Evolutionary conservation across 2,113 vertebrate genomes (phyloP), one percentile per base, ranked within the genome.

Genomic region (Petroica traversi): DNA sequence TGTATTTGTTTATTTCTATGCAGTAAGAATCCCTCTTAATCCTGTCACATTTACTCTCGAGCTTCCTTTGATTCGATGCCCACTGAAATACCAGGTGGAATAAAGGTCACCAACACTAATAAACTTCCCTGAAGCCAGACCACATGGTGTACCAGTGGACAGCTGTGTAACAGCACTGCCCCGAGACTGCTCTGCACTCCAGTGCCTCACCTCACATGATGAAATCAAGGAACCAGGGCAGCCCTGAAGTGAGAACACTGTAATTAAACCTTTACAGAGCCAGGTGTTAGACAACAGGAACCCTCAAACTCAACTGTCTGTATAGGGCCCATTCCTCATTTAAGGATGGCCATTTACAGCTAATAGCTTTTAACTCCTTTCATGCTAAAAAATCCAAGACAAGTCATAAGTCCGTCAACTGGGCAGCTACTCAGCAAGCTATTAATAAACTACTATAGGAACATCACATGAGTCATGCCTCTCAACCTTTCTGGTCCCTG

Each of bases 1-100:
- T 92, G 41, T 80, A 94, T 96, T 97, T 95, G 52, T 34, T 95
- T 95, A 94, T 96, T 97, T 97, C 94, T 95, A 88, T 49, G 91
- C 69, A 34, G 12, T 63, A 96, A 74, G 77, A 88, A 95, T 89
- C 85, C 90, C 80, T 92, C 89, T 78, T 94, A 94, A 94, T 87
- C 95, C 92, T 67, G 73, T 91, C 88, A 85, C 91, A 94, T 82
- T 93, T 95, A 86, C 93, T 97, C 91, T 86, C 43, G 2, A 85
- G 74, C 57, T 64, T 92, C 68, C 92, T 92, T 92, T 91, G 85
- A 96, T 95, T 96, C 7, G 2, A 89, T 93, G 95, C 93, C 95
- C 95, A 90, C 29, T 9, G 71, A 97, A 97, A 89, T 79, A 89
- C 92, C 93, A 97, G 88, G 86, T 94, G 84, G 82, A 93, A 96